Evolutionary conservation across 2,888 invertebrate species (phyloP).

Genomic region (Buathra laborator): DNA sequence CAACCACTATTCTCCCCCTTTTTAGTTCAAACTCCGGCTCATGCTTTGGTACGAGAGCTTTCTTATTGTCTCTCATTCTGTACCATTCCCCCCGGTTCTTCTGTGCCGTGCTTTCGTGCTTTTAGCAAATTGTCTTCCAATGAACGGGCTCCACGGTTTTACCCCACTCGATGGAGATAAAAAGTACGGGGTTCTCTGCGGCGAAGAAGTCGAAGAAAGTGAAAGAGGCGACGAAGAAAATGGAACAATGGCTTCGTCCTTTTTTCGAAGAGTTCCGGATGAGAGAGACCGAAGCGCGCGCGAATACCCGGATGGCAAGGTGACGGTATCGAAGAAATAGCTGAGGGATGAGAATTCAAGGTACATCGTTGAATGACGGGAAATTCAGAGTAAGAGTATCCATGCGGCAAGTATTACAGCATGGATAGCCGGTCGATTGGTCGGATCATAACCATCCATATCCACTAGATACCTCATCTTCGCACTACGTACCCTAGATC

Average conservation of each 20-base stretch:
- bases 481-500: not conserved
- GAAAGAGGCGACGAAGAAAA: slow-evolving; percentile 35
- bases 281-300: not conserved
- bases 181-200: slow-evolving; percentile 10
- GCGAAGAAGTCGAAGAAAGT: slow-evolving; percentile 39
- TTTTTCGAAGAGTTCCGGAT: slow-evolving; percentile 8
- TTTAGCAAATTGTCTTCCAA: slow-evolving; percentile 73
- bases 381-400: slow-evolving; percentile 8
- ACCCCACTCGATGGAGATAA: not conserved
- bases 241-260: slow-evolving; percentile 21
- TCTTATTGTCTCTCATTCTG: slow-evolving; percentile 30
- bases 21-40: slow-evolving; percentile 4
- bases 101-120: slow-evolving; percentile 58
- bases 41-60: slow-evolving; percentile 26
- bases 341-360: not conserved
- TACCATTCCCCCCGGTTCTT: slow-evolving; percentile 34
- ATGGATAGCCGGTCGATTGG: slow-evolving; percentile 18
- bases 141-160: slow-evolving; percentile 47
- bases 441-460: slow-evolving; percentile 35
- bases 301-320: not conserved
- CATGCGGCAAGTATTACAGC: slow-evolving; percentile 2
- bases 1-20: slow-evolving; percentile 12
- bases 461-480: slow-evolving; percentile 35
- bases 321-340: slow-evolving; percentile 8
- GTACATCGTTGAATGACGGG: not conserved